Evolutionary conservation across 1,140 invertebrate genomes (phyloP), one percentile per base, ranked within the genome.

Genomic region (Phthorimaea operculella): DNA sequence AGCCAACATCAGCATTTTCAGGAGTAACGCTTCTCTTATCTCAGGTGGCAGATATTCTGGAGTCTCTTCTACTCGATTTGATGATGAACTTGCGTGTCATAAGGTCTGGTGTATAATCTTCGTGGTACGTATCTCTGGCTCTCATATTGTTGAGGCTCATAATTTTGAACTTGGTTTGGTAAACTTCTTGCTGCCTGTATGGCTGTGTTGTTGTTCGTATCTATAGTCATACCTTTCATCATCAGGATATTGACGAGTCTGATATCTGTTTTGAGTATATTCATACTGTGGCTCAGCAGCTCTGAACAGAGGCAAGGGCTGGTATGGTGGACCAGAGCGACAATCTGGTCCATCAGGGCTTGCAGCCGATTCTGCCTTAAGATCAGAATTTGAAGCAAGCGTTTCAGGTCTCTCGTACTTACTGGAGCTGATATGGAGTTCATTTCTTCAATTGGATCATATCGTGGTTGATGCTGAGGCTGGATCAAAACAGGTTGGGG

Each of bases 1-100:
- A 0, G 90, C 90, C 15, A 92, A 63, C 60, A 92, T 89, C 4
- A 92, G 70, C 90, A 92, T 92, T 62, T 90, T 88, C 50, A 92
- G 63, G 5, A 92, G 64, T 15, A 92, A 70, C 59, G 90, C 90
- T 74, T 92, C 91, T 39, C 90, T 77, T 8, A 92, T 88, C 28
- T 90, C 88, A 0, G 89, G 80, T 9, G 90, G 91, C 12, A 92
- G 63, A 62, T 89, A 90, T 61, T 91, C 89, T 4, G 87, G 87
- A 21, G 83, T 79, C 57, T 90, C 89, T 48, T 89, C 88, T 8
- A 88, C 82, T 52, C 86, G 87, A 33, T 88, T 87, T 0, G 81
- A 78, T 17, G 76, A 71, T 0, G 87, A 67, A 11, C 57, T 82
- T 55, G 57, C 84, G 55, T 85, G 34, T 87, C 77, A 51, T 85